Evolutionary conservation across 2,113 vertebrate species (phyloP), one percentile per base, ranked within the genome.

Genomic region (Aphyosemion australe): DNA sequence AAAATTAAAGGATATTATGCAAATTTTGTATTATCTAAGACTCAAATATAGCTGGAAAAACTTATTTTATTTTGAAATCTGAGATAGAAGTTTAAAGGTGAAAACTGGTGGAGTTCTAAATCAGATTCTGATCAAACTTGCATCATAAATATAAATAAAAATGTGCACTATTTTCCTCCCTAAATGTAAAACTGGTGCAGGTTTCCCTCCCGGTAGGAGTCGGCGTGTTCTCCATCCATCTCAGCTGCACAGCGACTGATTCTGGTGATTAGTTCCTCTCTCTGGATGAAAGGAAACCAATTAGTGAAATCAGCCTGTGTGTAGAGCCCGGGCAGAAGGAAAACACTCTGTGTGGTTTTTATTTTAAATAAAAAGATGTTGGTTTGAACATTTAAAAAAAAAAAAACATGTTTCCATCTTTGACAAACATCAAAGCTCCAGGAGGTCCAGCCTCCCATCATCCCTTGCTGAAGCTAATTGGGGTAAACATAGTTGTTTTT

Each of bases 231-330:
- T 71, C 67, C 69, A 69, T 78, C 73, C 70, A 67, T 72, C 84
- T 72, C 72, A 69, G 62, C 19, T 56, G 13, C 7, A 61, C 81
- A 83, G 72, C 41, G 18, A 61, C 78, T 84, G 80, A 82, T 87
- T 72, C 79, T 20, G n/a, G 79, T 83, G 77, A 89, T 86, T 87
- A 86, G 77, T 86, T 83, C 81, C 78, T 69, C 76, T 83, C 66
- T 84, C 64, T 86, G 86, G 78, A 83, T 90, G 88, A 84, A 85
- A 83, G 81, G 65, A 84, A 88, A 80, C 75, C 78, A 87, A 90
- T 87, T 90, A 87, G 74, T 51, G 62, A 74, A 83, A 84, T 83
- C 84, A 88, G 78, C 85, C 77, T 84, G 56, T 83, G 82, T 69
- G 45, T 26, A 26, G 62, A 80, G 56, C 47, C 59, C 55, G 74